Percentiles rank a stretch among this genome's conserved stretches.
Evolutionary conservation across 2,113 vertebrate genomes (phyloP).

Genomic region (Progne subis): DNA sequence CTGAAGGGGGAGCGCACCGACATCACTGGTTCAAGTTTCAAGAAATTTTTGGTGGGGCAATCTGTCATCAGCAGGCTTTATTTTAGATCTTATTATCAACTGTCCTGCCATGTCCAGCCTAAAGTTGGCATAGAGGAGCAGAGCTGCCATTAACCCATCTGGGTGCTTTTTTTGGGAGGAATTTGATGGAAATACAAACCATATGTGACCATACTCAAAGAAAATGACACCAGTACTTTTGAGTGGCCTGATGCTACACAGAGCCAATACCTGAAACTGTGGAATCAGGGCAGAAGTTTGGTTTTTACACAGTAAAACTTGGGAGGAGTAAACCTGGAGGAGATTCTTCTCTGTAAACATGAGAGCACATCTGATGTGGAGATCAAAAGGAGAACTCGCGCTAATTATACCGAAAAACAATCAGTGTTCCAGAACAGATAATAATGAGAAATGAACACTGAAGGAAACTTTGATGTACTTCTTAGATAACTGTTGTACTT

Average conservation of each 20-base stretch:
- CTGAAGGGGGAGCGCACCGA: not conserved
- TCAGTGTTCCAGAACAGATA: slow-evolving; percentile 41
- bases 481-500: slow-evolving; percentile 59
- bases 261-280: not conserved
- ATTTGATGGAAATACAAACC: not conserved
- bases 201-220: not conserved
- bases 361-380: not conserved
- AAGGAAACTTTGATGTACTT: slow-evolving; percentile 55
- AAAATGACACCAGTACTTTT: not conserved
- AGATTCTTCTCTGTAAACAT: not conserved
- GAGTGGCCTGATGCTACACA: not conserved
- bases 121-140: not conserved
- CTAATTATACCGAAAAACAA: slow-evolving; percentile 30
- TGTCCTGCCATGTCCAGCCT: not conserved
- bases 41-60: not conserved
- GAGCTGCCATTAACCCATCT: not conserved
- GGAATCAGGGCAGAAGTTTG: not conserved
- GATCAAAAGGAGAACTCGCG: slow-evolving; percentile 30
- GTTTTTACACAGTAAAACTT: not conserved
- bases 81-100: not conserved
- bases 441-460: slow-evolving; percentile 55
- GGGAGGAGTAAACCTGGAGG: not conserved
- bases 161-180: not conserved
- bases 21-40: not conserved
- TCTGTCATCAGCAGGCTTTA: not conserved